Evolutionary conservation across 1,140 invertebrate genomes (phyloP).

Genomic region (Anthonomus grandis): DNA sequence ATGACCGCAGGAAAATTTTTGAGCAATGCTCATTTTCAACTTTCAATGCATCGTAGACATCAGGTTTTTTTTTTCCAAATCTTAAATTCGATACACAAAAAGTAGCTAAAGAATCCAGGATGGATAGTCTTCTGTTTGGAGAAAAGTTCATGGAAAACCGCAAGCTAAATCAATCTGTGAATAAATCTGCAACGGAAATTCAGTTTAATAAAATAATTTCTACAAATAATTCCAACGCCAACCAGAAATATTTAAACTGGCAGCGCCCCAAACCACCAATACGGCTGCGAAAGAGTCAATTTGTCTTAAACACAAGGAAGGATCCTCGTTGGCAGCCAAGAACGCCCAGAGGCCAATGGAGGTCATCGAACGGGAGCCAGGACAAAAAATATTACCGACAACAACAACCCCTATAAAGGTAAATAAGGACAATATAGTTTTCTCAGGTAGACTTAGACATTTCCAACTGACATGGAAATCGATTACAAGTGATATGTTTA

Average conservation of each 20-base stretch:
- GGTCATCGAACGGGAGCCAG: background rate
- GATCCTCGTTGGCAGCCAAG: background rate
- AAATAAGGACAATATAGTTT: too few species aligned
- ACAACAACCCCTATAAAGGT: background rate
- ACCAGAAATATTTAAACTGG: slow-evolving; percentile 4
- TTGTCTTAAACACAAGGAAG: background rate
- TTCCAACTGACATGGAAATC: background rate
- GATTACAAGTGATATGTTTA: background rate
- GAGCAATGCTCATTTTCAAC: too few species aligned
- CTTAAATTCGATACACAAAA: background rate
- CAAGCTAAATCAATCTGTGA: background rate
- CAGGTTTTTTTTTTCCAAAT: background rate
- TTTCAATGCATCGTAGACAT: background rate
- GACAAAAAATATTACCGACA: background rate
- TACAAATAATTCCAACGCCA: background rate
- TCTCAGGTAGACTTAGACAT: background rate
- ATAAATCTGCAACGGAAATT: background rate
- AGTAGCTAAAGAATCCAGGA: background rate
- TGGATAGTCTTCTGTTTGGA: background rate
- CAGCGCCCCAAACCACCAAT: background rate
- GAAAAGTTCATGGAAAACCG: background rate
- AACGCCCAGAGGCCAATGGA: background rate
- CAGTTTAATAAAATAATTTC: background rate
- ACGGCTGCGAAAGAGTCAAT: background rate
- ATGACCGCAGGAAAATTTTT: too few species aligned